Evolutionary conservation across 2,797 vertebrate genomes (phyloP).

Genomic region (Fratercula arctica): DNA sequence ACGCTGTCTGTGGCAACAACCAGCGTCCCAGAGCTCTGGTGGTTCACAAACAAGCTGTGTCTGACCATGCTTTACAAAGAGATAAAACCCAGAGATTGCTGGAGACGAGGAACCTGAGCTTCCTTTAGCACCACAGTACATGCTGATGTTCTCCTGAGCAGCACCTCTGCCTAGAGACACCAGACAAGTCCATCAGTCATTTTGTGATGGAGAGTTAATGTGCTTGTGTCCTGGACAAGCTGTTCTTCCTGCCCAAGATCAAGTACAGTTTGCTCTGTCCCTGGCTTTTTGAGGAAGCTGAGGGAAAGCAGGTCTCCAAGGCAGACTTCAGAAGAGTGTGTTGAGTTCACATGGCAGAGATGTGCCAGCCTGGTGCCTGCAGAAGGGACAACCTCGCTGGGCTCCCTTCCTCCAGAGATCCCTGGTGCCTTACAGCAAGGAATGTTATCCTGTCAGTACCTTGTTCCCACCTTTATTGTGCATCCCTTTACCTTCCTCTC

Average conservation of each 20-base stretch:
- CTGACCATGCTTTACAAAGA: background rate
- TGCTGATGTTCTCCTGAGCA: background rate
- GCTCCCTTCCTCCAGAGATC: background rate
- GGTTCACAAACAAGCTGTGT: background rate
- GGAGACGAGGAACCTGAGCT: background rate
- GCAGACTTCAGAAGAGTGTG: background rate
- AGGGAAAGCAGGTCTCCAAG: background rate
- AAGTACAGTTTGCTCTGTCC: background rate
- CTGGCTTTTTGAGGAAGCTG: background rate
- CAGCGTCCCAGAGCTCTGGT: background rate
- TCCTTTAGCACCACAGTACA: fast-evolving
- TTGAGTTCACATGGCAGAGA: background rate
- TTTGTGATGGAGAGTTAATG: background rate
- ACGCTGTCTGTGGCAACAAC: background rate
- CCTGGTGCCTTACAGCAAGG: background rate
- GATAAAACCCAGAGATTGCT: background rate
- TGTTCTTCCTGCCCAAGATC: background rate
- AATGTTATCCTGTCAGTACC: background rate
- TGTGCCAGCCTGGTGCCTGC: background rate
- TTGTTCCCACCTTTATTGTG: background rate
- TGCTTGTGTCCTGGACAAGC: background rate
- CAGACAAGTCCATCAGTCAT: background rate
- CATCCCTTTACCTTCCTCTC: background rate
- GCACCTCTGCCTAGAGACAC: background rate
- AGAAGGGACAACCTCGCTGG: background rate